Percentiles rank a stretch among this genome's conserved stretches.
These are phyloP conservation scores for Thaumetopoea pityocampa DNA, from an alignment of 1,140 invertebrate species.

Conservation along the genomic window DNA sequence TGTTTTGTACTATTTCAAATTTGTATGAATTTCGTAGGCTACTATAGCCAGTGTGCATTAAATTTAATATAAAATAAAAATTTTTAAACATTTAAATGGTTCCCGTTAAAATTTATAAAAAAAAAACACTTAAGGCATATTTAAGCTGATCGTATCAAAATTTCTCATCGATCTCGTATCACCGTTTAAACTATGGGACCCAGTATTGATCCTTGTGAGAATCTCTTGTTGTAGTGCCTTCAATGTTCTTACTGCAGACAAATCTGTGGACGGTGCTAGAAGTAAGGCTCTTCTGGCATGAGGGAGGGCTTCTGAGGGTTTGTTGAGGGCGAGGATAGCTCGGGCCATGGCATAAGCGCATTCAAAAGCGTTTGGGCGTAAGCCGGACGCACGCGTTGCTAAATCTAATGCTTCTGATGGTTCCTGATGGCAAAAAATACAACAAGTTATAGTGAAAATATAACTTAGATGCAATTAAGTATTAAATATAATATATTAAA, in stretches of 20 bases:
- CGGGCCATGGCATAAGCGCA: slow-evolving; percentile 94
- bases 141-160: slow-evolving; percentile 59
- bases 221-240: slow-evolving; percentile 59
- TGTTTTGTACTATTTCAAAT: no score
- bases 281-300: slow-evolving; percentile 75
- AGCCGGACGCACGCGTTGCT: slow-evolving; percentile 88
- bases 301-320: slow-evolving; percentile 73
- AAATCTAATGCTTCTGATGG: slow-evolving; percentile 89
- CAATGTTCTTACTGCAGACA: slow-evolving; percentile 47
- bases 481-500: background rate
- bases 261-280: slow-evolving; percentile 46
- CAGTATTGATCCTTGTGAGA: slow-evolving; percentile 49
- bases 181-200: slow-evolving; percentile 42
- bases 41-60: no score
- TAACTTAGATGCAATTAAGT: background rate
- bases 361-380: slow-evolving; percentile 92
- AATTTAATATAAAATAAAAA: no score
- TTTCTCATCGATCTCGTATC: slow-evolving; percentile 55
- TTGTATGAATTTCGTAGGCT: no score
- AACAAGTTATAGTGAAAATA: background rate
- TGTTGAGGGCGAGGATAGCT: slow-evolving; percentile 84
- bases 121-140: slow-evolving; percentile 45
- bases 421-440: slow-evolving; percentile 77
- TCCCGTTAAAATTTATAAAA: no score
- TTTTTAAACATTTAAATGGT: no score